These are phyloP conservation scores for Pseudolycoriella hygida DNA, from an alignment of 2,888 invertebrate genomes.

Conservation along the genomic window DNA sequence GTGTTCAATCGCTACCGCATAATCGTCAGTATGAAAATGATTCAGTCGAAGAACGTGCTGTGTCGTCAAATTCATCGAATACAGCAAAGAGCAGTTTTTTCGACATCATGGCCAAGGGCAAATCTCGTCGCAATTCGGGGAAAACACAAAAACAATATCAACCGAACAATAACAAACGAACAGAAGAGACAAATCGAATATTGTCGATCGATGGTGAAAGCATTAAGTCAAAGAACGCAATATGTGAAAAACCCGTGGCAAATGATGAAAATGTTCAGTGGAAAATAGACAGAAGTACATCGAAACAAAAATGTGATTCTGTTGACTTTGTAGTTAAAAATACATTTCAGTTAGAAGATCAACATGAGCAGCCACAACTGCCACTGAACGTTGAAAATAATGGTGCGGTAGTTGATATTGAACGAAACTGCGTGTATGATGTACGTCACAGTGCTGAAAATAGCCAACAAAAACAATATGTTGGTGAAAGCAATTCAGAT, in stretches of 20 bases:
- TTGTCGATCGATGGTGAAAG: background rate
- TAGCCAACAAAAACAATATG: conserved; percentile 2
- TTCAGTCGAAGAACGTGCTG: background rate
- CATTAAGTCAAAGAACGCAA: background rate
- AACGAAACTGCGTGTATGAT: background rate
- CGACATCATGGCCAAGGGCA: conserved; percentile 4
- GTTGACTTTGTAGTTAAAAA: conserved; percentile 1
- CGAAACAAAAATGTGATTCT: background rate
- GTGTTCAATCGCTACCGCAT: background rate
- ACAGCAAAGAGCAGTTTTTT: background rate
- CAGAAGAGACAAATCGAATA: background rate
- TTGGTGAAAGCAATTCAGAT: background rate
- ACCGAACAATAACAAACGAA: background rate
- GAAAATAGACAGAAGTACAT: background rate
- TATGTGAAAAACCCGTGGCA: background rate
- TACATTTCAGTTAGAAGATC: background rate
- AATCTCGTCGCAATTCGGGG: background rate
- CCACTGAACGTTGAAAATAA: background rate
- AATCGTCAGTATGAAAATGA: conserved; percentile 2
- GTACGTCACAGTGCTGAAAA: background rate
- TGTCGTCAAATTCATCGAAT: background rate
- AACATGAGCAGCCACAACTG: background rate
- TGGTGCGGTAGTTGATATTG: background rate
- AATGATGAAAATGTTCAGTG: background rate
- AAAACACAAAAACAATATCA: background rate